Conservation (phyloP, 2,113 vertebrate genomes). For the Apodemus speciosus region DNA sequence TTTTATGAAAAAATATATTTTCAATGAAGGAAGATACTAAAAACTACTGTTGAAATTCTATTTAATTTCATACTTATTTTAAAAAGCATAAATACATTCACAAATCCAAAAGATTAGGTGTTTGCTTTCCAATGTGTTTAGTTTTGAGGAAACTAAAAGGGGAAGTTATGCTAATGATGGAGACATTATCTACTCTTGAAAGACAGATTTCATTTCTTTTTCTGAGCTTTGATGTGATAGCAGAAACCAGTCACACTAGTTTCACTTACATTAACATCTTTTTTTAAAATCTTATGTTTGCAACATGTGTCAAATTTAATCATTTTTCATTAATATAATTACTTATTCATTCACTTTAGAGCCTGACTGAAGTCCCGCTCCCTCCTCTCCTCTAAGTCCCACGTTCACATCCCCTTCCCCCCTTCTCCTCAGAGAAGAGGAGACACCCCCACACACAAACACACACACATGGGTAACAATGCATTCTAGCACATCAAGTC, state of each 20-base stretch:
- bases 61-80: conserved; percentile 17
- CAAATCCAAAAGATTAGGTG: background rate
- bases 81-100: conserved; percentile 6
- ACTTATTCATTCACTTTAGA: too few relatives aligned
- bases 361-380: too few relatives aligned
- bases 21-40: background rate
- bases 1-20: too few relatives aligned
- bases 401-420: too few relatives aligned
- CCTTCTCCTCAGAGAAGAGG: too few relatives aligned
- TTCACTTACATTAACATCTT: background rate
- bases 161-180: background rate
- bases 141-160: background rate
- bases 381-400: too few relatives aligned
- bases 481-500: too few relatives aligned
- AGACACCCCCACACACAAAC: too few relatives aligned
- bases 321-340: too few relatives aligned
- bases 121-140: background rate
- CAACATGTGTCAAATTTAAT: too few relatives aligned
- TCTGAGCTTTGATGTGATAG: conserved; percentile 19
- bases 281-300: too few relatives aligned
- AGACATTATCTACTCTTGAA: conserved; percentile 1
- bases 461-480: too few relatives aligned
- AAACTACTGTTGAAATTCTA: background rate
- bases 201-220: conserved; percentile 14
- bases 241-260: conserved; percentile 52